Evolutionary conservation across 2,113 vertebrate species (phyloP).

Genomic region (Poeciliopsis prolifica): DNA sequence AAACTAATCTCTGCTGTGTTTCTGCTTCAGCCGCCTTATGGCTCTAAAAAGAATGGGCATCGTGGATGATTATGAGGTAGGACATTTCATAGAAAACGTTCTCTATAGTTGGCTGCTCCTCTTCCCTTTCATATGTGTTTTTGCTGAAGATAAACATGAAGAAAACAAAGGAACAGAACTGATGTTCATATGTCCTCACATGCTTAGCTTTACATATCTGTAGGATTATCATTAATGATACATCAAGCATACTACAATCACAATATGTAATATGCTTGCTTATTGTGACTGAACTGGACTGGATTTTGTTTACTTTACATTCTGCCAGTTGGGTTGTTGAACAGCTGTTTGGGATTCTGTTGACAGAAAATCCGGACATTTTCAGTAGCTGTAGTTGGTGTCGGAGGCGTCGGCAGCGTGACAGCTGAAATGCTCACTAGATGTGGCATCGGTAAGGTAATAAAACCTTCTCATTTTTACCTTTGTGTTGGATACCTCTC

Average conservation of each 20-base stretch:
- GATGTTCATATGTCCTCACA: not conserved
- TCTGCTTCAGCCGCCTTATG: conserved; percentile 89
- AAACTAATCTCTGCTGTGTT: conserved; percentile 46
- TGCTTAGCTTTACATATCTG: not conserved
- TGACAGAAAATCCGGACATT: conserved; percentile 94
- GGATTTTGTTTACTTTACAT: no score
- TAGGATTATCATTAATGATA: no score
- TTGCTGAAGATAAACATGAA: not conserved
- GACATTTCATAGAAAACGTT: not conserved
- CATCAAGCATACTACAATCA: no score
- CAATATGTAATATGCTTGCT: no score
- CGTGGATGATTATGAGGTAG: conserved; percentile 95
- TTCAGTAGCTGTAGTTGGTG: conserved; percentile 91
- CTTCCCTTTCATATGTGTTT: not conserved
- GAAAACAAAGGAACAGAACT: not conserved
- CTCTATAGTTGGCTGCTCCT: not conserved
- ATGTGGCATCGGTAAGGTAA: conserved; percentile 99
- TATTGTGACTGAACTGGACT: not conserved
- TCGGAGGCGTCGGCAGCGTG: conserved; percentile 96
- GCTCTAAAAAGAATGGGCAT: conserved; percentile 98
- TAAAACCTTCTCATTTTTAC: conserved; percentile 49
- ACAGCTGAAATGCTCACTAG: conserved; percentile 99
- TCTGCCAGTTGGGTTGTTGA: not conserved
- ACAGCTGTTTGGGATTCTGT: not conserved
- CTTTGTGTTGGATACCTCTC: no score